Evolutionary conservation across 2,888 invertebrate species (phyloP), one percentile per base, ranked within the genome.

Genomic region (Caenorhabditis sinica): DNA sequence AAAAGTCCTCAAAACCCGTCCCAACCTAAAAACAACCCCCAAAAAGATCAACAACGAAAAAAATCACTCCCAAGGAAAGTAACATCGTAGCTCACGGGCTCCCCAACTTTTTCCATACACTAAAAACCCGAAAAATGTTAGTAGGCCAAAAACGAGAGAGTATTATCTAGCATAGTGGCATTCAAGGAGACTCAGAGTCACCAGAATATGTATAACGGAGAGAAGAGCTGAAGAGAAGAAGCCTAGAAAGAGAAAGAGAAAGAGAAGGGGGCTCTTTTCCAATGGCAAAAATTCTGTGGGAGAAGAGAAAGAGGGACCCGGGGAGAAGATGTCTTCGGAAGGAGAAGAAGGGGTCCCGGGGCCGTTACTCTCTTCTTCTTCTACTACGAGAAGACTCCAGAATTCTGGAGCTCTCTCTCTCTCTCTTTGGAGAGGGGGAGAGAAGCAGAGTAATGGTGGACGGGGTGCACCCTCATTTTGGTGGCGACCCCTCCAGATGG

Each of bases 151-250:
- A 17, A 25, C 51, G 63, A 15, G 65, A 45, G 17, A 23, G 23
- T 15, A 20, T 49, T 20, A 8, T 33, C n/a, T 1, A 20, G 36
- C 1, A n/a, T 20, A 1, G 36, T 4, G 20, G 20, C 20, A 2
- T 40, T 11, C 13, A 6, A 11, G 60, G 66, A 76, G 66, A 76
- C 66, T 58, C 76, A 76, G 76, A 76, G 17, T 17, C 60, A 53
- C 45, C 68, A 58, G 75, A 73, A 49, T 49, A 49, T 49, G 49
- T 49, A 49, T 49, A 49, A 49, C 49, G 49, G 49, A 17, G 56
- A 30, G 15, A 30, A 33, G 60, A 60, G 60, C 25, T 9, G 40
- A 40, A 49, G 49, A 15, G 20, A 20, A 20, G 43, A 25, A 49
- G 49, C 49, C 20, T 49, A 30, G 61, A 63, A 23, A 36, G 2